Evolutionary conservation across 2,888 invertebrate genomes (phyloP).

Genomic region (Melikaiella ostensackeni): DNA sequence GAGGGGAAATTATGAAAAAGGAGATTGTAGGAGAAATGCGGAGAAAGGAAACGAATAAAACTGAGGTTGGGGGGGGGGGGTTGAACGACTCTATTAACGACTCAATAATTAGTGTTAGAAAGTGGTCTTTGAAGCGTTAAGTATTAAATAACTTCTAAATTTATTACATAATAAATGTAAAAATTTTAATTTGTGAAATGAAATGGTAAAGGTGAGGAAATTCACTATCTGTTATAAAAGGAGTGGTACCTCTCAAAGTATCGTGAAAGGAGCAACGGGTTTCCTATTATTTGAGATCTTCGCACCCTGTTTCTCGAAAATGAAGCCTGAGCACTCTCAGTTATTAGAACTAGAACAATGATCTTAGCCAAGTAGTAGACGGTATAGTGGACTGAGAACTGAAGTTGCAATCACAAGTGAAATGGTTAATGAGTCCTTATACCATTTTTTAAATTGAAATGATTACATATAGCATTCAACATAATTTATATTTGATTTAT

Average conservation of each 20-base stretch:
- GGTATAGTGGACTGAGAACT: conserved; percentile 53
- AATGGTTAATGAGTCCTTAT: conserved; percentile 42
- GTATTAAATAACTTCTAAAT: too few species aligned
- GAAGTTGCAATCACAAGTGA: conserved; percentile 37
- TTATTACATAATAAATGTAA: too few species aligned
- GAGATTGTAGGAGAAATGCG: too few species aligned
- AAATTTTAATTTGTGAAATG: neutral
- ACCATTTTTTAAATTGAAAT: conserved; percentile 25
- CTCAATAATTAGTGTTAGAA: too few species aligned
- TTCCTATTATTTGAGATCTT: conserved; percentile 37
- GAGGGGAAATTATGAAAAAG: too few species aligned
- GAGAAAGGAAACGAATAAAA: too few species aligned
- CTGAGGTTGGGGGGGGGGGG: too few species aligned
- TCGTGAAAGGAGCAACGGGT: conserved; percentile 7
- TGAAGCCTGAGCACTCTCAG: conserved; percentile 60
- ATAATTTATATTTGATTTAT: neutral
- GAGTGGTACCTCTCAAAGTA: conserved; percentile 28
- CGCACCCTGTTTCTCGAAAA: conserved; percentile 45
- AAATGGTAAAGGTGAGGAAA: neutral
- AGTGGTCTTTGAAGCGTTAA: too few species aligned
- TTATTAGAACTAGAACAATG: conserved; percentile 65
- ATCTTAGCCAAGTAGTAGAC: conserved; percentile 51
- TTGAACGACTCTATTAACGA: too few species aligned
- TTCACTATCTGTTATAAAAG: conserved; percentile 22
- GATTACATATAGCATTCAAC: neutral